A percentile compares a stretch with the other conserved stretches of the same genome.
phyloP scores from a whole-genome alignment of 2,797 vertebrate species.

The Dryobates pubescens region DNA sequence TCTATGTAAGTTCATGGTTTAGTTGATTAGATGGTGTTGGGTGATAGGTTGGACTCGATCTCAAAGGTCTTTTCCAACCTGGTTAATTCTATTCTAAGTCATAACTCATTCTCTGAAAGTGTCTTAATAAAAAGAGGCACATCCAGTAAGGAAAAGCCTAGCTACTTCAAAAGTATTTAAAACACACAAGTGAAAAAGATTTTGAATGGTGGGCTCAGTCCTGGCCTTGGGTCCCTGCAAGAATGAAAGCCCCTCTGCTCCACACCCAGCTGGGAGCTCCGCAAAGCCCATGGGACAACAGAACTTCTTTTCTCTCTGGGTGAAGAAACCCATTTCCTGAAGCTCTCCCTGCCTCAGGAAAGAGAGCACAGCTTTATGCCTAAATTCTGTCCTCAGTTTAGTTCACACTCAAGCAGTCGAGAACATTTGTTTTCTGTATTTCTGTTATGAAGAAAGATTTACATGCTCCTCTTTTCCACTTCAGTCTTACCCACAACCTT shows the following conservation, averaged over 20 bases:
- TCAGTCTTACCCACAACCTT: not conserved
- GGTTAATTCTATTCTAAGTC: too few relatives aligned
- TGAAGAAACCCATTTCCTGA: not conserved
- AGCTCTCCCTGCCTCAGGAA: not conserved
- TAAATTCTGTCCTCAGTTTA: slow-evolving; percentile 11
- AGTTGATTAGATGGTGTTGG: too few relatives aligned
- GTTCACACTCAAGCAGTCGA: not conserved
- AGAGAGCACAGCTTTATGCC: not conserved
- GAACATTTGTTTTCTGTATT: not conserved
- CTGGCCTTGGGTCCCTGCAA: not conserved
- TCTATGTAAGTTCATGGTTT: too few relatives aligned
- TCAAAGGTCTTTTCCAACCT: too few relatives aligned
- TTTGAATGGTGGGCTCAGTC: not conserved
- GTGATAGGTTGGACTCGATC: too few relatives aligned
- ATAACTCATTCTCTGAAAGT: not conserved
- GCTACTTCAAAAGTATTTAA: not conserved
- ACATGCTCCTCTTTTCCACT: not conserved
- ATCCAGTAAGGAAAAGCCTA: not conserved
- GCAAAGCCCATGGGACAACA: fast-evolving
- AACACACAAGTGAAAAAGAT: not conserved
- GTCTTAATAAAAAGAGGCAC: not conserved
- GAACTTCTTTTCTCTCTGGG: not conserved
- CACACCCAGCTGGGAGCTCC: fast-evolving
- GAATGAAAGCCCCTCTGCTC: not conserved
- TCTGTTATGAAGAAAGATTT: not conserved